phyloP scores from a whole-genome alignment of 2,888 invertebrate species.

The Periphyllus acericola region DNA sequence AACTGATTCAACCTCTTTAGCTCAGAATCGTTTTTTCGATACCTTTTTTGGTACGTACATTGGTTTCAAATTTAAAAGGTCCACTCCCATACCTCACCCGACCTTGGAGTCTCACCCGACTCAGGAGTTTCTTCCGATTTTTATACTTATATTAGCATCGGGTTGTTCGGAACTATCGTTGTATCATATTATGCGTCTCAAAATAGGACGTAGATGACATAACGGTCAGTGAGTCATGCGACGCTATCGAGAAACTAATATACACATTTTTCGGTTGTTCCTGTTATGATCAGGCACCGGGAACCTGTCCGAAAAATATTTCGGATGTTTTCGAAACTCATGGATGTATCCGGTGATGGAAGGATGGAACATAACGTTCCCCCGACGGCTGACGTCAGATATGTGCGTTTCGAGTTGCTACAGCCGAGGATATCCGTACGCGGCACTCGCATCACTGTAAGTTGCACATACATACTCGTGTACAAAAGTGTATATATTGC shows the following conservation, averaged over 20 bases:
- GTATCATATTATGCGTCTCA: background rate
- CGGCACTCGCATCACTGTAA: conserved; percentile 36
- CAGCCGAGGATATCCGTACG: conserved; percentile 14
- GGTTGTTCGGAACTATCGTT: too few relatives aligned
- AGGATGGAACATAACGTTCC: conserved; percentile 50
- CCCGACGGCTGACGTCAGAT: background rate
- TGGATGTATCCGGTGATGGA: conserved; percentile 54
- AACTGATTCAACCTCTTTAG: too few relatives aligned
- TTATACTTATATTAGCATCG: background rate
- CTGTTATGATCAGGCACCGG: background rate
- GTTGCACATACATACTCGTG: too few relatives aligned
- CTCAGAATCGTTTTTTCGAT: too few relatives aligned
- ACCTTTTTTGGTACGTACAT: too few relatives aligned
- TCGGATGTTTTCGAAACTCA: conserved; percentile 41
- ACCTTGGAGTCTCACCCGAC: too few relatives aligned
- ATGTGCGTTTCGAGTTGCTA: conserved; percentile 25
- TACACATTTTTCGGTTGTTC: background rate
- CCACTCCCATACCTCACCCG: too few relatives aligned
- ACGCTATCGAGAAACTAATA: too few relatives aligned
- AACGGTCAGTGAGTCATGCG: background rate
- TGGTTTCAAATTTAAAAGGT: too few relatives aligned
- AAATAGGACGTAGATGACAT: background rate
- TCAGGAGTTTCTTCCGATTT: too few relatives aligned
- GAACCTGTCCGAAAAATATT: conserved; percentile 4
- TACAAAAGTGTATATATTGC: background rate